A percentile compares a stretch with the other conserved stretches of the same genome.
phyloP scores from a whole-genome alignment of 1,140 invertebrate species.

The Drosophila kurseongensis region DNA sequence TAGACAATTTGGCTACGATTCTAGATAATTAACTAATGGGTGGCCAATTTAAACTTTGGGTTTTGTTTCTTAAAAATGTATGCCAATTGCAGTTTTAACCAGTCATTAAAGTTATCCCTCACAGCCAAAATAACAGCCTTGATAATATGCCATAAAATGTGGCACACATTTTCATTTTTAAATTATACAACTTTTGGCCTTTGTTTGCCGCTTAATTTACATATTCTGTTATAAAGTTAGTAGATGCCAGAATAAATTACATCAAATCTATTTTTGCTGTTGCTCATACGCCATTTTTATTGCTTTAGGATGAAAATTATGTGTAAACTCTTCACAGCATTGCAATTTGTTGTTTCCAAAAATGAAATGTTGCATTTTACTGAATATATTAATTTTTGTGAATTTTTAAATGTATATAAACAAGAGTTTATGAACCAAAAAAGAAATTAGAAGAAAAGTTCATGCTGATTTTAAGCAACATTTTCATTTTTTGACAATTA shows the following conservation, averaged over 20 bases:
- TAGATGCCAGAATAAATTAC: constrained; percentile 2
- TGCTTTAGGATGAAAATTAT: background rate
- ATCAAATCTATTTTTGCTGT: constrained; percentile 8
- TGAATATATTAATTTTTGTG: background rate
- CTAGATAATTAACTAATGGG: constrained; percentile 3
- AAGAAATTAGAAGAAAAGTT: background rate
- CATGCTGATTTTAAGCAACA: background rate
- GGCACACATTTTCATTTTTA: background rate
- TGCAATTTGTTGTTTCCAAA: background rate
- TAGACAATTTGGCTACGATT: constrained; percentile 12
- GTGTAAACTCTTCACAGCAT: background rate
- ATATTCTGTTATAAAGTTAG: background rate
- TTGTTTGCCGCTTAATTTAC: background rate
- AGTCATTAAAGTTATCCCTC: too few relatives aligned
- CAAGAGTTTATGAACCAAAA: background rate
- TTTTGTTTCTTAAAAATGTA: background rate
- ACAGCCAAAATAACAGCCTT: background rate
- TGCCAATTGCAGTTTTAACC: background rate
- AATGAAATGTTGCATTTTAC: constrained; percentile 4
- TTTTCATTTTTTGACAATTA: background rate
- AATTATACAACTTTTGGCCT: background rate
- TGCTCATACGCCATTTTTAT: background rate
- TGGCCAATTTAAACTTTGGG: background rate
- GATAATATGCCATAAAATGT: background rate
- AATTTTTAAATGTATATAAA: background rate